A percentile compares a stretch with the other conserved stretches of the same genome.
Evolutionary conservation across 2,113 vertebrate genomes (phyloP).

Genomic region (Rhea americana): DNA sequence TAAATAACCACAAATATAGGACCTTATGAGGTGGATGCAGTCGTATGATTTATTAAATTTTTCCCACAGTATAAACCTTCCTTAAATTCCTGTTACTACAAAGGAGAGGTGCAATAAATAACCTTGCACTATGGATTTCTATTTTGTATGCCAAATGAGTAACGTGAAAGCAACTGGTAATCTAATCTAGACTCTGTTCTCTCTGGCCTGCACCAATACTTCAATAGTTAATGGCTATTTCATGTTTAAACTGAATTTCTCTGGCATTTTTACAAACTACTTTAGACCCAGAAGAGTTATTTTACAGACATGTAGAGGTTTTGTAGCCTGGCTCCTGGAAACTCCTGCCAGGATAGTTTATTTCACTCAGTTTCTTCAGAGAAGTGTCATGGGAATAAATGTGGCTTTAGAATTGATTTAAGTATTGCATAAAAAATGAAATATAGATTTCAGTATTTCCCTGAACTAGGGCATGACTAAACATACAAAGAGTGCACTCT

Average conservation of each 20-base stretch:
- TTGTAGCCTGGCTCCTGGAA: neutral
- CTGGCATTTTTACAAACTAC: neutral
- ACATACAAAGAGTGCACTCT: neutral
- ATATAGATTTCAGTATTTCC: neutral
- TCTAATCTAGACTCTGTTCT: neutral
- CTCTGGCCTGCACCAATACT: neutral
- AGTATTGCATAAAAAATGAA: neutral
- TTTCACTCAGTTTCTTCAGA: neutral
- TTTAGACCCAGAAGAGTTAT: neutral
- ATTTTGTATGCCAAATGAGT: neutral
- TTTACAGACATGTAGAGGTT: neutral
- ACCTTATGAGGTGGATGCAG: neutral
- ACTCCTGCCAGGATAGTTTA: neutral
- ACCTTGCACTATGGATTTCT: neutral
- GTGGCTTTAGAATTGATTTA: neutral
- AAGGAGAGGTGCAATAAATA: neutral
- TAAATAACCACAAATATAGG: neutral
- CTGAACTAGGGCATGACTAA: neutral
- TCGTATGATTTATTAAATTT: neutral
- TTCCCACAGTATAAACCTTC: neutral
- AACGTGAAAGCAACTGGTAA: neutral
- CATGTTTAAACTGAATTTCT: neutral
- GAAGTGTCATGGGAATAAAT: neutral
- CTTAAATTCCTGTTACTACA: neutral
- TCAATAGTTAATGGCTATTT: neutral